Evolutionary conservation across 2,888 invertebrate genomes (phyloP).

Genomic region (Empis livida): DNA sequence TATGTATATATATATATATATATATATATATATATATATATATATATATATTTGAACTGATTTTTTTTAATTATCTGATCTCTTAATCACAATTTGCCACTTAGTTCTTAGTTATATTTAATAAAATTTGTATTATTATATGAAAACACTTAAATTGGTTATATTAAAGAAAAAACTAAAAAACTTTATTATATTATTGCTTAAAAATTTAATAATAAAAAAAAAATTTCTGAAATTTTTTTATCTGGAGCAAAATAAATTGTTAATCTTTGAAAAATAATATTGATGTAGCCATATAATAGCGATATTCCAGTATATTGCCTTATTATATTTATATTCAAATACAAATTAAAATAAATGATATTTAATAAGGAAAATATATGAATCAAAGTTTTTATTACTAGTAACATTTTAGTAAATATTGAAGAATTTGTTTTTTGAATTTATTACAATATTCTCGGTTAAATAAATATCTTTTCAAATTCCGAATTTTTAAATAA

Average conservation of each 20-base stretch:
- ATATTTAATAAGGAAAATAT: not conserved
- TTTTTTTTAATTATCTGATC: constrained; percentile 10
- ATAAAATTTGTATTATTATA: constrained; percentile 1
- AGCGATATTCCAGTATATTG: constrained; percentile 18
- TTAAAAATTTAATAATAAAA: constrained; percentile 1
- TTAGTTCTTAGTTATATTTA: not conserved
- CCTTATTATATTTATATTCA: constrained; percentile 14
- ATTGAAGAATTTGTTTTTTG: too few relatives aligned
- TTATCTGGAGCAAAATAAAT: too few relatives aligned
- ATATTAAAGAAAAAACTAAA: constrained; percentile 3
- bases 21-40: not conserved
- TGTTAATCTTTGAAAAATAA: too few relatives aligned
- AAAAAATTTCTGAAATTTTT: constrained; percentile 7
- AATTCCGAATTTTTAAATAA: too few relatives aligned
- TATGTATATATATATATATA: not conserved
- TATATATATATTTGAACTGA: constrained; percentile 21
- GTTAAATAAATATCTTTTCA: too few relatives aligned
- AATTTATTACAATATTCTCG: too few relatives aligned
- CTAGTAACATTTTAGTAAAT: too few relatives aligned
- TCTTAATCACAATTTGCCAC: not conserved
- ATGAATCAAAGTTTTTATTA: not conserved
- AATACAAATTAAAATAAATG: not conserved
- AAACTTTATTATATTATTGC: constrained; percentile 4
- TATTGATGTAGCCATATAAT: constrained; percentile 1
- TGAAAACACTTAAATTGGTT: too few relatives aligned